Conservation (phyloP, 2,888 invertebrate genomes). For the Tricholauxania praeusta region DNA sequence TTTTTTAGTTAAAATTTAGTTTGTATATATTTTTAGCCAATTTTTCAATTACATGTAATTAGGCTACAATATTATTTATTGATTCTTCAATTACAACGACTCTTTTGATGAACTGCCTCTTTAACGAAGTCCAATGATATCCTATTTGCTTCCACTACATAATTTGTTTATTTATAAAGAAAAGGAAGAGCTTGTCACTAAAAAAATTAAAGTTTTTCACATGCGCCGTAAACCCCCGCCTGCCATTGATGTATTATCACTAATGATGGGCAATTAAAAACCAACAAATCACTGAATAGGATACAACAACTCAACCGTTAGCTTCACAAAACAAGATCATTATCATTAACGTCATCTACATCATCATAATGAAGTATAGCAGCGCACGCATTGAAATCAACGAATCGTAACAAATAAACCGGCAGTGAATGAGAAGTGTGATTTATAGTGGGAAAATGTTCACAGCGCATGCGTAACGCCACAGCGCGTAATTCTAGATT, state of each 20-base stretch:
- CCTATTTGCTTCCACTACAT: no score
- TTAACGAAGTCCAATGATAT: no score
- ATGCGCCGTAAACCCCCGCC: background rate
- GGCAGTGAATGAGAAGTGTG: background rate
- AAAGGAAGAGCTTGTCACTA: background rate
- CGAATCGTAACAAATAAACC: constrained; percentile 12
- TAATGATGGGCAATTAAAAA: background rate
- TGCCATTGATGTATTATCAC: background rate
- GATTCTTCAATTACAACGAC: no score
- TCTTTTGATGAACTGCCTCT: no score
- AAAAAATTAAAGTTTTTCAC: background rate
- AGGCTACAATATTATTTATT: no score
- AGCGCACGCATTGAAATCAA: constrained; percentile 3
- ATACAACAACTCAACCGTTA: constrained; percentile 15
- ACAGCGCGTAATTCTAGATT: constrained; percentile 11
- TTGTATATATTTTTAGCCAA: no score
- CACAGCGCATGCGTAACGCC: constrained; percentile 15
- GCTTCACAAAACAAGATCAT: constrained; percentile 4
- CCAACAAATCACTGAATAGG: background rate
- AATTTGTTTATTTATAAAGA: no score
- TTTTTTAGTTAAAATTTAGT: no score
- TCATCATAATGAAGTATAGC: background rate
- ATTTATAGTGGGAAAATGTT: constrained; percentile 6
- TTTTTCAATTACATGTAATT: no score
- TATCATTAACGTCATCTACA: constrained; percentile 4